Evolutionary conservation across 2,888 invertebrate genomes (phyloP), one percentile per base, ranked within the genome.

Genomic region (Philonicus albiceps): DNA sequence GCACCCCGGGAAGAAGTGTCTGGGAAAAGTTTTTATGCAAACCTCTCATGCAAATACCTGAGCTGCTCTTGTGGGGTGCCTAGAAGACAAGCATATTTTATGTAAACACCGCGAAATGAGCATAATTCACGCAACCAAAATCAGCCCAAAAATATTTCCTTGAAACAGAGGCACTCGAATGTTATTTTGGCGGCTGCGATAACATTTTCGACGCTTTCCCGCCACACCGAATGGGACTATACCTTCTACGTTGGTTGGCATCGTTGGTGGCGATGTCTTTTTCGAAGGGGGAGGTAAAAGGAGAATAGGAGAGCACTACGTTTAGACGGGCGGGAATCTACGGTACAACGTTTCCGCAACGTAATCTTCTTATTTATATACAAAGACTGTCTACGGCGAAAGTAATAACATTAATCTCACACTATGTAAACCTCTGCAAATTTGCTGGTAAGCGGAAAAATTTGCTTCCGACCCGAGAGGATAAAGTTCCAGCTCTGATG

Each of bases 281-380:
- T 64, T 22, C 64, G 64, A 5, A 11, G 64, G 3, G 22, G 22
- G 22, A 64, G 64, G 64, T 27, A 22, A 3, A 64, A n/a, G 83
- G 83, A n/a, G n/a, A n/a, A n/a, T n/a, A n/a, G n/a, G n/a, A n/a
- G n/a, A n/a, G 37, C 40, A 43, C 37, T 64, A 30, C 11, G 22
- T 55, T 34, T 37, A 83, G 72, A 72, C 55, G 64, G 83, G n/a
- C n/a, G 22, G 22, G 83, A 30, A 83, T 83, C 64, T 37, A 43
- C 7, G 43, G 8, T 89, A 88, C 88, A n/a, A 88, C 88, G 88
- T 89, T 89, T 89, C 89, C 88, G 88, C 88, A 89, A 85, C 87
- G 88, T 89, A 89, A 89, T 88, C 89, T 89, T 88, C 89, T 89
- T 89, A 89, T 89, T 88, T 88, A 89, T 89, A 88, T 88, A 89